A percentile compares a stretch with the other conserved stretches of the same genome.
Conservation (phyloP, 2,113 vertebrate genomes). For the Cyphomyrus discorhynchus region DNA sequence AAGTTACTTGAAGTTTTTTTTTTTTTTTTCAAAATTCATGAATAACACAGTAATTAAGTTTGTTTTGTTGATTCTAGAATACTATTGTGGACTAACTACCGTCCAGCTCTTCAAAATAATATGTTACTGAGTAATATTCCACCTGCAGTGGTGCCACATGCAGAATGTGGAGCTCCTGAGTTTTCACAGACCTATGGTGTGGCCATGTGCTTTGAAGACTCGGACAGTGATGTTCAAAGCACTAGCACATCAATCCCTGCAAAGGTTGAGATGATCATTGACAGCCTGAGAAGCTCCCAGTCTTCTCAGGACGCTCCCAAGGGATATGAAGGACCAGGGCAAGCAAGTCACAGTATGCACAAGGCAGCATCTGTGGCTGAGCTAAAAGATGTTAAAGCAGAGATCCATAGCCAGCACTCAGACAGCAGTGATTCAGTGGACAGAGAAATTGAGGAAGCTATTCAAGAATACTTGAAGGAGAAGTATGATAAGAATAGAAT, state of each 20-base stretch:
- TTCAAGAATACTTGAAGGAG: slow-evolving; percentile 86
- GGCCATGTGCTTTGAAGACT: slow-evolving; percentile 73
- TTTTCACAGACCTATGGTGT: slow-evolving; percentile 68
- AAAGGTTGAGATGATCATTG: slow-evolving; percentile 85
- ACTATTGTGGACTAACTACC: slow-evolving; percentile 49
- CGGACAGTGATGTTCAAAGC: slow-evolving; percentile 57
- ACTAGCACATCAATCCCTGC: slow-evolving; percentile 65
- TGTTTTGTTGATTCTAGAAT: slow-evolving; percentile 54
- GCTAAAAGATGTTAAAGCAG: slow-evolving; percentile 12
- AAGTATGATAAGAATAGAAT: slow-evolving; percentile 64
- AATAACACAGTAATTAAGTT: not conserved
- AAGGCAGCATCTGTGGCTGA: not conserved
- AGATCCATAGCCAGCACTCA: slow-evolving; percentile 54
- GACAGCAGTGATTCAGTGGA: slow-evolving; percentile 92
- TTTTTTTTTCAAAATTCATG: not conserved
- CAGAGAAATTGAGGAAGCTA: slow-evolving; percentile 87
- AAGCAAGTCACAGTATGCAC: slow-evolving; percentile 42
- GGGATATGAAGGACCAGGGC: slow-evolving; percentile 57
- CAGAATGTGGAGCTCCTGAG: slow-evolving; percentile 79
- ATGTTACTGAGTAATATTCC: slow-evolving; percentile 92
- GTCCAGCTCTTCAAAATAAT: slow-evolving; percentile 58
- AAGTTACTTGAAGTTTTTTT: not conserved
- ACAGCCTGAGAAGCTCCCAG: slow-evolving; percentile 73
- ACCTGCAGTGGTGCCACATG: slow-evolving; percentile 76
- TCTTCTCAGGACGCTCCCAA: slow-evolving; percentile 71